Evolutionary conservation across 2,797 vertebrate genomes (phyloP).

Genomic region (Dendrocincla fuliginosa): DNA sequence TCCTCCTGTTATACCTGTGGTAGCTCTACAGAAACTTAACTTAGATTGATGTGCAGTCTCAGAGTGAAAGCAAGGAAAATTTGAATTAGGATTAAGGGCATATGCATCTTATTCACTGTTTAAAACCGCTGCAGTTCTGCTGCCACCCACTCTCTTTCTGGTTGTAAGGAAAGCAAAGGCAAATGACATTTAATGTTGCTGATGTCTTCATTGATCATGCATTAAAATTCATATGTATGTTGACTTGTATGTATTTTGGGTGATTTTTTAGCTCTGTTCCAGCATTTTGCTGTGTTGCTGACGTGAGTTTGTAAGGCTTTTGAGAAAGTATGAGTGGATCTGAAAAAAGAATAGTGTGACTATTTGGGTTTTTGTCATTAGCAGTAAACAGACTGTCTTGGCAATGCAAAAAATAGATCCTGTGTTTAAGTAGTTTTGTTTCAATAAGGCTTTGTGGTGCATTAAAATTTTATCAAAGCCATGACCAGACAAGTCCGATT

Average conservation of each 20-base stretch:
- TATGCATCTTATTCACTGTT: background rate
- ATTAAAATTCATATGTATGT: background rate
- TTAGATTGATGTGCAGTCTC: background rate
- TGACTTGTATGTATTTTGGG: background rate
- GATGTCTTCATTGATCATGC: background rate
- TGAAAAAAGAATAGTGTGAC: background rate
- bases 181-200: background rate
- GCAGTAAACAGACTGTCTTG: background rate
- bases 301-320: background rate
- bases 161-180: background rate
- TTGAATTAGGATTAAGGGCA: background rate
- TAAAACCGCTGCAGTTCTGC: rapidly evolving
- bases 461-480: background rate
- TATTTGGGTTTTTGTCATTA: background rate
- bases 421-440: background rate
- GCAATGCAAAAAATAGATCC: background rate
- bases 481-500: background rate
- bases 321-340: background rate
- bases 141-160: background rate
- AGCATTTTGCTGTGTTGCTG: background rate
- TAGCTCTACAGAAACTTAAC: background rate
- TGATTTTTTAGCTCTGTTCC: background rate
- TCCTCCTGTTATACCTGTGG: background rate
- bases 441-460: background rate
- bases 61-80: background rate